These are phyloP conservation scores for Alaudala cheleensis DNA, from an alignment of 2,113 vertebrate species.

Conservation along the genomic window DNA sequence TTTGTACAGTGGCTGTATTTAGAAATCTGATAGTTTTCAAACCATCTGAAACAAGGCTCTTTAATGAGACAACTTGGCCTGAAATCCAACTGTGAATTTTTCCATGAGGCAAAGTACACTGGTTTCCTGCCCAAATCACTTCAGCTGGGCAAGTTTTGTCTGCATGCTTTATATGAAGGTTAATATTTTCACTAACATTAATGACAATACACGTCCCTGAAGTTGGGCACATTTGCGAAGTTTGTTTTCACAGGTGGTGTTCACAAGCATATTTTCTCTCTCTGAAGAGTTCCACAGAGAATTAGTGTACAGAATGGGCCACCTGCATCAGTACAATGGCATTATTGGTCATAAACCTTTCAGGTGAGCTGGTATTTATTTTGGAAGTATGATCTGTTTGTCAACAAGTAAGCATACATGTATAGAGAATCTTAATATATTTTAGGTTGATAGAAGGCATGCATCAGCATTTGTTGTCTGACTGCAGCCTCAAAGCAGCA, in stretches of 20 bases:
- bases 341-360: neutral
- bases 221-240: neutral
- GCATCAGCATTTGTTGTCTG: slow-evolving; percentile 3
- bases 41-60: neutral
- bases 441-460: neutral
- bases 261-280: neutral
- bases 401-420: neutral
- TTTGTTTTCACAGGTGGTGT: neutral
- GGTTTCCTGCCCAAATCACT: neutral
- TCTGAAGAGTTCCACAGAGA: neutral
- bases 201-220: neutral
- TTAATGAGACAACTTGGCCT: neutral
- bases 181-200: neutral
- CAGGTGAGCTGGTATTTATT: slow-evolving; percentile 11
- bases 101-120: neutral
- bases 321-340: neutral
- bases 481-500: slow-evolving; percentile 19
- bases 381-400: neutral
- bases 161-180: neutral
- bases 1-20: neutral
- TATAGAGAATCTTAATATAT: neutral
- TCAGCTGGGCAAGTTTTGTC: neutral
- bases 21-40: neutral
- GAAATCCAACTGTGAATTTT: slow-evolving; percentile 21
- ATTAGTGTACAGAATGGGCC: neutral